Evolutionary conservation across 2,888 invertebrate genomes (phyloP), one percentile per base, ranked within the genome.

Genomic region (Sialis fuliginosa): DNA sequence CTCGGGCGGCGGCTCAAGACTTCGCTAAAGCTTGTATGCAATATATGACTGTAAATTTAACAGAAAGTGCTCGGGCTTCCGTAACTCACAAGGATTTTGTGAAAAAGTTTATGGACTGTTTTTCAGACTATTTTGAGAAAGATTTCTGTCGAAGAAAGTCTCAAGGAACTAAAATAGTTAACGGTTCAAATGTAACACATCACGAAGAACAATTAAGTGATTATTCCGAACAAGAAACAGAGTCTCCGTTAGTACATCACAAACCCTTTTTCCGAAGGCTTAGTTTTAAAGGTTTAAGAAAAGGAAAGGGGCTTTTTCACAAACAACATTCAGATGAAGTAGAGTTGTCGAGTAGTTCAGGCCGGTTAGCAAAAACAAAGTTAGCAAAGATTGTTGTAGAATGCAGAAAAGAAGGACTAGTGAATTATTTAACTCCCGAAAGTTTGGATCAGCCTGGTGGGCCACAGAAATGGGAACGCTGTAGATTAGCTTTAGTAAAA

Each of bases 401-500:
- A 62, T 89, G 90, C 64, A 77, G 88, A 45, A 93, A 93, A 60
- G 95, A 96, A 61, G 93, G 95, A 7, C 77, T 86, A 54, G 92
- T 95, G 6, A 88, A 89, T 69, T 91, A 90, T 66, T 71, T 95
- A 54, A 86, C 88, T 48, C 91, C 91, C 1, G 93, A 95, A 61
- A 90, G 91, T 62, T 67, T 86, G 47, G 92, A 92, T 62, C 80
- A 79, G 58, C 79, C 79, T 0, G 77, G 79, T 6, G 86, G 86
- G 10, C 83, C 88, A 32, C 86, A 85, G 49, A 90, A 89, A 64
- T 96, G 95, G 93, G 93, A 93, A 62, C 86, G 83, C 63, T 93
- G 93, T 62, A 77, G 91, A 55, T 66, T 96, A 54, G 88, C 88
- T 1, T 68, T 97, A 47, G 86, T 95, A 6, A 91, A 91, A 65